A percentile compares a stretch with the other conserved stretches of the same genome.
Conservation (phyloP, 1,140 invertebrate species). For the Zaprionus taronus region DNA sequence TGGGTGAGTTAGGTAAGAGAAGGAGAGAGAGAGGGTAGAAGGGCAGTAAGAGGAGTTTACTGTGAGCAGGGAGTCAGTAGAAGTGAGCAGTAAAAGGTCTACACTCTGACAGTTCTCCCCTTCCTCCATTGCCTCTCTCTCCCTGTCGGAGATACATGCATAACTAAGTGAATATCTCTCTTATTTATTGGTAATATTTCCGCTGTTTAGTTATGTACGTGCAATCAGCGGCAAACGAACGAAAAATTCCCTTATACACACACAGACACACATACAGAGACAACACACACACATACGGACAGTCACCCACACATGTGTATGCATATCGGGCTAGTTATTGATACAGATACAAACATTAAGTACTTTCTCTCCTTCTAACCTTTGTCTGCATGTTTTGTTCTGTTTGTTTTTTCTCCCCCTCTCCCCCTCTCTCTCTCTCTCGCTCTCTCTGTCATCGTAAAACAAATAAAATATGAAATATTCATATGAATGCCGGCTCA, state of each 20-base stretch:
- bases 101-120: neutral
- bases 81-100: neutral
- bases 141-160: neutral
- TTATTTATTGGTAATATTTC: constrained; percentile 51
- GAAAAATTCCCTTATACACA: constrained; percentile 19
- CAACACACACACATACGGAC: neutral
- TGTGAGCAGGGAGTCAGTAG: neutral
- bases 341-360: constrained; percentile 38
- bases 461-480: constrained; percentile 63
- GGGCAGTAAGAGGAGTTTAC: neutral
- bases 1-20: neutral
- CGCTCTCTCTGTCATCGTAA: constrained; percentile 42
- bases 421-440: neutral
- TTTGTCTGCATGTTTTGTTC: neutral
- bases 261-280: neutral
- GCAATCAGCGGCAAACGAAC: constrained; percentile 37
- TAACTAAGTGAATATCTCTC: constrained; percentile 27
- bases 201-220: constrained; percentile 40
- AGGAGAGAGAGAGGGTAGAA: too few species aligned
- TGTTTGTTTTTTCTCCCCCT: too few species aligned
- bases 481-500: constrained; percentile 65
- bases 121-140: neutral
- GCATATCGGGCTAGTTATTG: constrained; percentile 29
- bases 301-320: neutral
- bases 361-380: constrained; percentile 16